Conservation (phyloP, 2,888 invertebrate species). For the Plagiodera versicolora region DNA sequence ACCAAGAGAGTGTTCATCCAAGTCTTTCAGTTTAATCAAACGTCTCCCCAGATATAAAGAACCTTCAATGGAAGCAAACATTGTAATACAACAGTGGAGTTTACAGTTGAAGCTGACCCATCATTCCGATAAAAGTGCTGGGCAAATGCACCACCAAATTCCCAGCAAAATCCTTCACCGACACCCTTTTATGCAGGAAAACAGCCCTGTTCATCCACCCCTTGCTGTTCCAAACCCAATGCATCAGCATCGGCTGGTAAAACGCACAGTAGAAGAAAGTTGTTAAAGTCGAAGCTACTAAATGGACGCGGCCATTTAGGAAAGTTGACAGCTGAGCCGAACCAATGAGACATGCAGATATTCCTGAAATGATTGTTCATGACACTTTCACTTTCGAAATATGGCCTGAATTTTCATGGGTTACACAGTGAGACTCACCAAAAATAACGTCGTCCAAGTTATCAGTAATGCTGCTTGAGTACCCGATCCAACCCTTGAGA, state of each 20-base stretch:
- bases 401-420: not conserved
- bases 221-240: slow-evolving; percentile 48
- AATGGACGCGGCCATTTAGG: slow-evolving; percentile 45
- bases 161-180: slow-evolving; percentile 47
- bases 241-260: slow-evolving; percentile 48
- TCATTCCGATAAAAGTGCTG: slow-evolving; percentile 44
- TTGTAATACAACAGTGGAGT: not conserved
- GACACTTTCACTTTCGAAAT: no score
- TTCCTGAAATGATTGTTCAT: slow-evolving; percentile 30
- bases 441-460: slow-evolving; percentile 20
- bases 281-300: slow-evolving; percentile 36
- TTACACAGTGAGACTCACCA: slow-evolving; percentile 9
- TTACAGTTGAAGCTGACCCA: slow-evolving; percentile 27
- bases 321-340: slow-evolving; percentile 48
- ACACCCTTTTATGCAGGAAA: slow-evolving; percentile 36
- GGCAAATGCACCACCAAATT: slow-evolving; percentile 46
- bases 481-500: slow-evolving; percentile 38
- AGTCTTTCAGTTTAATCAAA: slow-evolving; percentile 44
- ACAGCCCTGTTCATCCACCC: slow-evolving; percentile 47
- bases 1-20: slow-evolving; percentile 48
- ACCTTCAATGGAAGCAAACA: slow-evolving; percentile 30
- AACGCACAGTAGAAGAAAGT: slow-evolving; percentile 42
- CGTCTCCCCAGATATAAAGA: slow-evolving; percentile 47
- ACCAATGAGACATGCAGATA: slow-evolving; percentile 45
- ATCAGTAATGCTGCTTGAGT: slow-evolving; percentile 15